These are phyloP conservation scores for Catharus minimus DNA, from an alignment of 2,113 vertebrate genomes.

Conservation along the genomic window DNA sequence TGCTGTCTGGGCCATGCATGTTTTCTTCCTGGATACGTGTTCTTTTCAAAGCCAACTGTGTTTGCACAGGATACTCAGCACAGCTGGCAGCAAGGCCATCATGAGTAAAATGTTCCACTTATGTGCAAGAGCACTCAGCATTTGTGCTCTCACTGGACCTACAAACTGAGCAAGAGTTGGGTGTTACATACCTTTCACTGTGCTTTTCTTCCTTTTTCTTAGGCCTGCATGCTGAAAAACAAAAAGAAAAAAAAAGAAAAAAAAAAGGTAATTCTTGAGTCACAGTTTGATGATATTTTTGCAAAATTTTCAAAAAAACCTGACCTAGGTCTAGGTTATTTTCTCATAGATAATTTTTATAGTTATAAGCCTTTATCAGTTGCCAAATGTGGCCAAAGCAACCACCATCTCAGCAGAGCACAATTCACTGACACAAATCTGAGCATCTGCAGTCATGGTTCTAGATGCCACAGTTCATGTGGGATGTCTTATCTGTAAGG, in stretches of 20 bases:
- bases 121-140: neutral
- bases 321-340: neutral
- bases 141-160: neutral
- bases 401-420: neutral
- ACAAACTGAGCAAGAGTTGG: neutral
- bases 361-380: neutral
- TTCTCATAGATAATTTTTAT: neutral
- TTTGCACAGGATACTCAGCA: neutral
- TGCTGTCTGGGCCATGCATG: too few species aligned
- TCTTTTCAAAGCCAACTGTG: fast-evolving
- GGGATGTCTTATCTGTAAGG: neutral
- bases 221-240: neutral
- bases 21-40: neutral
- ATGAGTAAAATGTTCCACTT: neutral
- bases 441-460: neutral
- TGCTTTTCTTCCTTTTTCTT: neutral
- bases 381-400: neutral
- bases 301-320: neutral
- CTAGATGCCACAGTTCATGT: neutral
- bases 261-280: neutral
- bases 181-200: neutral
- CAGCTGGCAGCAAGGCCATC: neutral
- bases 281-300: neutral
- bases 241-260: neutral
- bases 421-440: neutral